Conservation (phyloP, 2,888 invertebrate species). For the Amiota minor region DNA sequence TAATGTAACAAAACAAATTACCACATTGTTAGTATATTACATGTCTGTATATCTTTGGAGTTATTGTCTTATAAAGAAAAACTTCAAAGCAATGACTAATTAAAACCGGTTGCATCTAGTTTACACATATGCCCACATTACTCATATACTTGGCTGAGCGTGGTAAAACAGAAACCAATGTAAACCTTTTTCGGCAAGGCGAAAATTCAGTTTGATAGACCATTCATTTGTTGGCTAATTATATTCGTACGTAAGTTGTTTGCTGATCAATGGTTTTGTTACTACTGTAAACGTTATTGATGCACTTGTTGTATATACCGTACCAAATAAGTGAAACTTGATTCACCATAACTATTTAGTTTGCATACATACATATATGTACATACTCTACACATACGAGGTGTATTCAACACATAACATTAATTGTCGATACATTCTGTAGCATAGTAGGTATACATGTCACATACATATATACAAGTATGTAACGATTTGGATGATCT, state of each 20-base stretch:
- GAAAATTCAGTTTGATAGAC: constrained; percentile 42
- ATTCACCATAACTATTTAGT: constrained; percentile 20
- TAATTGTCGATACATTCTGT: too few species aligned
- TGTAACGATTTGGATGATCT: too few species aligned
- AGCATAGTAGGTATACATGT: too few species aligned
- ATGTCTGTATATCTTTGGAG: too few species aligned
- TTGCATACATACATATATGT: neutral
- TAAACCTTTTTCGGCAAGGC: neutral
- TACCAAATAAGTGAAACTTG: constrained; percentile 19
- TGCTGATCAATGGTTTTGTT: constrained; percentile 10
- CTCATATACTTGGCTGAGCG: too few species aligned
- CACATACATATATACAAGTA: too few species aligned
- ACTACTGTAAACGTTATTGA: constrained; percentile 32
- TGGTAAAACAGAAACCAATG: constrained; percentile 48
- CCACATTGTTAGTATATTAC: too few species aligned
- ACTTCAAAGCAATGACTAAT: neutral
- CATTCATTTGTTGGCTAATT: constrained; percentile 58
- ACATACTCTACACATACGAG: constrained; percentile 36
- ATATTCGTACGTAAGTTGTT: constrained; percentile 37
- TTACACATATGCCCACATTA: neutral
- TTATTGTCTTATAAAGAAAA: neutral
- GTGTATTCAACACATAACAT: neutral
- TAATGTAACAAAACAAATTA: too few species aligned
- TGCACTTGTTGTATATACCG: constrained; percentile 37
- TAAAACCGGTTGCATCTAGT: neutral